Evolutionary conservation across 1,140 invertebrate species (phyloP), one percentile per base, ranked within the genome.

Genomic region (Penaeus indicus): DNA sequence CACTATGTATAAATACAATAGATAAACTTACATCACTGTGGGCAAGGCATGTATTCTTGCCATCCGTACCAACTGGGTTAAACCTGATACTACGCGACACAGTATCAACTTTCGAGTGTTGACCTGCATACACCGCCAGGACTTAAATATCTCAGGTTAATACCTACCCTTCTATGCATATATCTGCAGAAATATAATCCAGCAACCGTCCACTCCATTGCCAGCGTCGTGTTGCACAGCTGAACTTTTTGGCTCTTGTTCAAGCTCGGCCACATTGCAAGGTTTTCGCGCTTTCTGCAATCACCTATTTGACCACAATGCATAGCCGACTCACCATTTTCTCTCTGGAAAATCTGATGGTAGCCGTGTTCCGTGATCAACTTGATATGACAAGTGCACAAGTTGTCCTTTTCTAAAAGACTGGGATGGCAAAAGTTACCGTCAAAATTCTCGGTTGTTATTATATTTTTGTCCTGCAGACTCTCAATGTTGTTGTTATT

Each of bases 181-280:
- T 84, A 88, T 42, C 81, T 84, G 63, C 87, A 88, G 60, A 88
- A 63, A 47, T 88, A 88, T 11, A 88, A 75, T 0, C 87, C 87
- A 67, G 87, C 87, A 22, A 88, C 38, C n/a, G 87, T 88, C 87
- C 87, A 88, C 62, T 88, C 87, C 87, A 88, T 88, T 42, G 87
- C 87, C 21, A 88, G 25, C 3, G 81, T 88, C 21, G 87, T 88
- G 81, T 88, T 88, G 72, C 81, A 83, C 38, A 88, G 87, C 32
- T 88, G 87, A 63, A 88, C 87, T 78, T 75, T 83, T 75, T 88
- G 87, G 38, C 69, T 84, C 82, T 88, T 88, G 87, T 64, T 88
- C 21, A 88, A 75, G 42, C 21, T 88, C 22, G 87, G 87, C 87
- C 87, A 88, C 87, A 88, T 88, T 27, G 81, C 79, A 77, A 84